Evolutionary conservation across 2,888 invertebrate species (phyloP), one percentile per base, ranked within the genome.

Genomic region (Molanna angustata): DNA sequence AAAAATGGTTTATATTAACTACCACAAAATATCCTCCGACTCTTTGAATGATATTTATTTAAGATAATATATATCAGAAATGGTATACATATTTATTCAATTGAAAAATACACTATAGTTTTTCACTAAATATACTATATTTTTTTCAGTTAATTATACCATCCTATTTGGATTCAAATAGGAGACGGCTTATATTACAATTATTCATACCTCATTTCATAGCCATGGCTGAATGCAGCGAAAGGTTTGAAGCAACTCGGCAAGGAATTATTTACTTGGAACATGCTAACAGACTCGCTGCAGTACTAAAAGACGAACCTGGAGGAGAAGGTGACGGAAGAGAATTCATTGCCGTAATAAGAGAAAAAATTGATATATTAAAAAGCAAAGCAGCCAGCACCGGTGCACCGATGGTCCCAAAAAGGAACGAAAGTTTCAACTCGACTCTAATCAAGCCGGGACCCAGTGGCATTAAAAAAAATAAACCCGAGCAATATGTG

Each of bases 201-300:
- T 83, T 86, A 63, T 86, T 90, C 62, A 81, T 88, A 43, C 74
- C 81, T 14, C 87, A 88, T 63, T 85, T 88, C 62, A 78, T 89
- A 27, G 77, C 80, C 46, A 86, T 90, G 78, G 82, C 86, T 1
- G 76, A 81, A 47, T 79, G 77, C 43, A 83, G 85, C 57, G 78
- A 80, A 13, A 76, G 79, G 56, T 82, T 84, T 56, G 77, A 80
- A 9, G 79, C 84, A 0, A 70, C 76, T 16, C 72, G 76, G 51
- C 83, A 86, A 63, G 83, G 85, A 4, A 69, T 79, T 1, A 78
- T 85, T 53, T 89, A 87, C 63, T 70, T 90, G 32, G 80, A 85
- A 54, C 90, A 90, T 63, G 83, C 86, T 0, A 79, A 80, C 56
- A 76, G 86, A 45, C 70, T 91, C 2, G 79, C 83, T 32, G 77